A percentile compares a stretch with the other conserved stretches of the same genome.
These are phyloP conservation scores for Sipha maydis DNA, from an alignment of 2,888 invertebrate genomes.

Conservation along the genomic window DNA sequence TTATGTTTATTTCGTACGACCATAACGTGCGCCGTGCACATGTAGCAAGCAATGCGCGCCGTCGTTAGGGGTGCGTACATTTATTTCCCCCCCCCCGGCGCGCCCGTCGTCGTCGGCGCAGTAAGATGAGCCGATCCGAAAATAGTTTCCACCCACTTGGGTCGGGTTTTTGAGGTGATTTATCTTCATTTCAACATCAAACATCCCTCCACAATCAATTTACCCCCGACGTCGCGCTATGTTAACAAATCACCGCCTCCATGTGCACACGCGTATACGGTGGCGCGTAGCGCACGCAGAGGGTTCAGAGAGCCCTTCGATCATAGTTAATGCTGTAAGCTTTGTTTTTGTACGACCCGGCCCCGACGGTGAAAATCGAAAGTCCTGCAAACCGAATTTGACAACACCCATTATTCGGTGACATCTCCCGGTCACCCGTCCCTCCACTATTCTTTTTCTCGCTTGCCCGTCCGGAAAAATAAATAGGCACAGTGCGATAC, in stretches of 20 bases:
- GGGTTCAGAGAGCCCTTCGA: constrained; percentile 56
- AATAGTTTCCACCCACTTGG: constrained; percentile 61
- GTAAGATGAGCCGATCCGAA: constrained; percentile 43
- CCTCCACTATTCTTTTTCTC: not conserved
- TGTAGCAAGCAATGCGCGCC: too few relatives aligned
- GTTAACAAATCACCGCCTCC: constrained; percentile 61
- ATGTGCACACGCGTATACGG: not conserved
- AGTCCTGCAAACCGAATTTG: constrained; percentile 40
- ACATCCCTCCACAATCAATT: constrained; percentile 62
- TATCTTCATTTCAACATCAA: constrained; percentile 61
- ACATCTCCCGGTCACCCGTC: not conserved
- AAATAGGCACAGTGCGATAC: not conserved
- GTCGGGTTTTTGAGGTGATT: constrained; percentile 53
- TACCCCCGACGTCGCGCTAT: constrained; percentile 53
- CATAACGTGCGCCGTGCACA: too few relatives aligned
- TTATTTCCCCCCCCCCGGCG: not conserved
- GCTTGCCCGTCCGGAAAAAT: not conserved
- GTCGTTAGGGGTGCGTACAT: not conserved
- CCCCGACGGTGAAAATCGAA: constrained; percentile 14
- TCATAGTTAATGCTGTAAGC: constrained; percentile 57
- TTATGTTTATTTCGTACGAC: too few relatives aligned
- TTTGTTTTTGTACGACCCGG: constrained; percentile 32
- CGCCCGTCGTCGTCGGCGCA: not conserved
- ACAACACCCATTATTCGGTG: constrained; percentile 38
- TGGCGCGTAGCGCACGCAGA: not conserved